Base-by-base conservation (phyloP, 2,797 vertebrate species). In the Gallinago stenura region DNA sequence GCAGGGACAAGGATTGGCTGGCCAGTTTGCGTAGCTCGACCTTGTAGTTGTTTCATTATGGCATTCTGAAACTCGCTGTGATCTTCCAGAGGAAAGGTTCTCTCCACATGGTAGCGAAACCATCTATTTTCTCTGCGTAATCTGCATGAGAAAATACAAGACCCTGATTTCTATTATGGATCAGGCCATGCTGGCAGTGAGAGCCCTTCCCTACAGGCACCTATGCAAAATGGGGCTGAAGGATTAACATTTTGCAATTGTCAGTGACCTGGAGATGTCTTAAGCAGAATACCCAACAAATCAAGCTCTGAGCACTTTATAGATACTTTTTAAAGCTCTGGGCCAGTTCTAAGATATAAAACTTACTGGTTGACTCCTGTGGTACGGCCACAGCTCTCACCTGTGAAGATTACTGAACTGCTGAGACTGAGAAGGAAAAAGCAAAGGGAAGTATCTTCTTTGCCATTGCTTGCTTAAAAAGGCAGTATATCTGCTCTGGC, bases 21-120 rank as follows among this genome's bases (percentile, higher is more conserved):
- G 53, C 45, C 35, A 25, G 39, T 79, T 50, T 78, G 75, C 71
- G 54, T 13, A 83, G 87, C 33, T 91, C 30, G 61, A 71, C 82
- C 21, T 83, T 87, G 2, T 71, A 85, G 91, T 71, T 72, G 33
- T 60, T 96, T 84, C 92, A 90, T 87, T 62, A 85, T 26, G 53
- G n/a, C 66, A 25, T 50, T 84, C 71, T 83, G 60, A 90, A 90
- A 78, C 7, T 75, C 69, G 46, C 37, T 51, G 53, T 57, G 37
- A 83, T 64, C 68, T 92, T 92, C 48, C 78, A 87, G 56, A 69
- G 60, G 19, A 75, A 53, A 79, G 35, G 43, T 64, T 68, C 62
- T 83, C 39, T 71, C 66, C 0, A 10, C 28, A 9, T 50, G 19
- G 35, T 82, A 75, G 60, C n/a, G 81, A 95, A 81, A 6, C 15